These are phyloP conservation scores for Dromiciops gliroides DNA, from an alignment of 2,113 vertebrate genomes.

Conservation along the genomic window DNA sequence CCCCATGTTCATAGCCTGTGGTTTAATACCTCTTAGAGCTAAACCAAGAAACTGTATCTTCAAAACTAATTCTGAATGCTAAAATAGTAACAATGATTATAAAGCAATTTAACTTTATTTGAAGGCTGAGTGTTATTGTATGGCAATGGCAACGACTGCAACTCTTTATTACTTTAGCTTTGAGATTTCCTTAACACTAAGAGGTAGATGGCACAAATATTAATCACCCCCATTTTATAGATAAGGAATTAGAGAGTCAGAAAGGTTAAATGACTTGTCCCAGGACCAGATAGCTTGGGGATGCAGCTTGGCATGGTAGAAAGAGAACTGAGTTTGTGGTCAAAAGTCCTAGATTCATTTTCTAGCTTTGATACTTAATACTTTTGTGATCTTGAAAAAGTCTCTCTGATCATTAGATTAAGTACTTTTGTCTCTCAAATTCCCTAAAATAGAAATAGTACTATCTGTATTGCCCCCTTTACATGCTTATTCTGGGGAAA, in stretches of 20 bases:
- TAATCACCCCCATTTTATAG: neutral
- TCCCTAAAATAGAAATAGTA: neutral
- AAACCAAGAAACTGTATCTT: slow-evolving; percentile 46
- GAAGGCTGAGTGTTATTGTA: neutral
- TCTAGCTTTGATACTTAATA: neutral
- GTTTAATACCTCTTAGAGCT: neutral
- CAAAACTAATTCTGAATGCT: slow-evolving; percentile 63
- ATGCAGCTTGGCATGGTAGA: neutral
- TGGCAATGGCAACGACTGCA: neutral
- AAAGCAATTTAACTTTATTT: neutral
- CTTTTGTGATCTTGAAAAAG: neutral
- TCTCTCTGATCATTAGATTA: neutral
- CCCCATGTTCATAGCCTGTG: neutral
- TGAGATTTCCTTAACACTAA: neutral
- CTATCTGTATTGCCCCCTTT: neutral
- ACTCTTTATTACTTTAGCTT: neutral
- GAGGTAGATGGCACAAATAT: neutral
- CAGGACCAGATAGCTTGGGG: neutral
- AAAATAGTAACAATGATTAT: slow-evolving; percentile 64
- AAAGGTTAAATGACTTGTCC: neutral
- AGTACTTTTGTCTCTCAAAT: neutral
- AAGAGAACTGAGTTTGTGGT: neutral
- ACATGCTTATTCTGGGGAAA: slow-evolving; percentile 44
- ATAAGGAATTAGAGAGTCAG: neutral
- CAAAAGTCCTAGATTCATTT: neutral